phyloP scores from a whole-genome alignment of 1,140 invertebrate species.

The Aphelenchoides avenae region DNA sequence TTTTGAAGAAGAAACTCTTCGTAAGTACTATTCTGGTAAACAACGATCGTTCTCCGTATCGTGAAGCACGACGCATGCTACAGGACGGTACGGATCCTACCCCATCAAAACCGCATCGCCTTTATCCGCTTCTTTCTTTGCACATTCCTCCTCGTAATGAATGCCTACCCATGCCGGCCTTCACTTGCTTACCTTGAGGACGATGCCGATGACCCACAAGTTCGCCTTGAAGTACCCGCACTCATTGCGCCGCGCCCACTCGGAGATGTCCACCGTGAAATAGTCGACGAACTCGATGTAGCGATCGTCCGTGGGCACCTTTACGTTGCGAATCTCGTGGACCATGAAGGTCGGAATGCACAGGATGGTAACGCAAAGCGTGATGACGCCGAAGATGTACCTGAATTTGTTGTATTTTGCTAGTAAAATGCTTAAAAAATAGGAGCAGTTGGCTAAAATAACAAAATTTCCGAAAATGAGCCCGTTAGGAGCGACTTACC shows the following conservation, averaged over 20 bases:
- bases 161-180: too few relatives aligned
- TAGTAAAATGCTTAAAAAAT: too few relatives aligned
- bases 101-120: too few relatives aligned
- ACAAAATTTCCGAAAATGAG: slow-evolving; percentile 3
- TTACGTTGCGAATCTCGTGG: slow-evolving; percentile 38
- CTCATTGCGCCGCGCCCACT: slow-evolving; percentile 40
- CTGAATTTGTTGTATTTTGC: slow-evolving; percentile 25
- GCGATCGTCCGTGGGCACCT: slow-evolving; percentile 11
- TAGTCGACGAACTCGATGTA: too few relatives aligned
- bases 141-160: too few relatives aligned
- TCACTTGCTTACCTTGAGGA: slow-evolving; percentile 45
- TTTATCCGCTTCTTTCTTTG: too few relatives aligned
- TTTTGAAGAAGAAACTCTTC: too few relatives aligned
- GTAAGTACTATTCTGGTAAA: too few relatives aligned
- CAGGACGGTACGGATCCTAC: too few relatives aligned
- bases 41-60: too few relatives aligned
- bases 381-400: slow-evolving; percentile 39
- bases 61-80: too few relatives aligned
- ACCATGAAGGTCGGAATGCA: slow-evolving; percentile 48
- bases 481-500: slow-evolving; percentile 20
- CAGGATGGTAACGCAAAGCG: slow-evolving; percentile 25
- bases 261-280: slow-evolving; percentile 49
- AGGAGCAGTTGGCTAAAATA: not conserved
- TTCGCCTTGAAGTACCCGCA: slow-evolving; percentile 44
- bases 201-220: slow-evolving; percentile 49